Evolutionary conservation across 2,797 vertebrate species (phyloP).

Genomic region (Premnoplex brunnescens): DNA sequence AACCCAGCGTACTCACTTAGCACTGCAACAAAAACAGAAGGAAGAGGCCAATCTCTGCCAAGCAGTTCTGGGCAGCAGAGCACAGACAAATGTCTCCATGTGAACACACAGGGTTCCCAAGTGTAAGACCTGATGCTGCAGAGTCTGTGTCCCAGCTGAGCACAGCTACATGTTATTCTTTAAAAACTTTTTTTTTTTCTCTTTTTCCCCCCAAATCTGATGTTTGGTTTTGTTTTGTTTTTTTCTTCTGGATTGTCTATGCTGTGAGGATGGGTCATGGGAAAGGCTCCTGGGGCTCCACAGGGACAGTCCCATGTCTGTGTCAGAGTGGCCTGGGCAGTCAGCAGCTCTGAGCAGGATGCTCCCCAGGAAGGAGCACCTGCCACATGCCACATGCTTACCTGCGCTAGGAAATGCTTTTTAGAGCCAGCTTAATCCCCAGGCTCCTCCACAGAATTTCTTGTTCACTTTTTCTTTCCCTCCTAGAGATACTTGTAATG

Average conservation of each 20-base stretch:
- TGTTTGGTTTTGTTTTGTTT: not conserved
- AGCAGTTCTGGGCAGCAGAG: not conserved
- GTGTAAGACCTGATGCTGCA: not conserved
- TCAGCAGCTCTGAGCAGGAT: not conserved
- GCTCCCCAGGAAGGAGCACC: not conserved
- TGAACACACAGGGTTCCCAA: rapidly evolving
- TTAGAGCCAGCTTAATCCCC: not conserved
- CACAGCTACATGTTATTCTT: not conserved
- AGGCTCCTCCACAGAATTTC: not conserved
- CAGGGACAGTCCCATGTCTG: not conserved
- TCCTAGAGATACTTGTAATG: not conserved
- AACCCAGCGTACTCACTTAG: rapidly evolving
- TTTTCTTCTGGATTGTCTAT: not conserved
- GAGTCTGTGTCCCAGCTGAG: not conserved
- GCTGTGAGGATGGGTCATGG: not conserved
- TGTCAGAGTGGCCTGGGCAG: not conserved
- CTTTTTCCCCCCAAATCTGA: no score
- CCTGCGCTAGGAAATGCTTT: not conserved
- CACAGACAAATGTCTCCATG: not conserved
- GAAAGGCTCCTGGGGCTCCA: not conserved
- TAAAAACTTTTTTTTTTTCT: no score
- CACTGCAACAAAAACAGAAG: not conserved
- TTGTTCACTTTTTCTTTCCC: not conserved
- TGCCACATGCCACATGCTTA: rapidly evolving
- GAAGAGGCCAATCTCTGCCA: not conserved